Evolutionary conservation across 2,113 vertebrate species (phyloP).

Genomic region (Alethe diademata): DNA sequence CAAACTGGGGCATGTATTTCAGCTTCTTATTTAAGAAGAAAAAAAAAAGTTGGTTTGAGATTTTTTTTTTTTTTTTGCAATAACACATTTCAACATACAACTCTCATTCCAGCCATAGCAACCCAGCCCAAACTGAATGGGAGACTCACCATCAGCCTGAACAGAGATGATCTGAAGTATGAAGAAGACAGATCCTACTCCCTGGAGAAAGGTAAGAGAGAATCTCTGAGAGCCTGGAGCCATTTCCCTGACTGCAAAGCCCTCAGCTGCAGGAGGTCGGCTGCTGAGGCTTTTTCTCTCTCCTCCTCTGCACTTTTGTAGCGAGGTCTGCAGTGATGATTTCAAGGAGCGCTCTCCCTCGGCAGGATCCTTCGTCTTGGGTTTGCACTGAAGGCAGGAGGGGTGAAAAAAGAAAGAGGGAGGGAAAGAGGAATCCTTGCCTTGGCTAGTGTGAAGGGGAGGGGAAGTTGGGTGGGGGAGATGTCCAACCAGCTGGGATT

Average conservation of each 20-base stretch:
- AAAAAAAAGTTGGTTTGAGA: not conserved
- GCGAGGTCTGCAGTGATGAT: constrained; percentile 15
- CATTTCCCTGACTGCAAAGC: constrained; percentile 56
- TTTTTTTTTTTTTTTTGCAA: not conserved
- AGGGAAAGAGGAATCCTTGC: constrained; percentile 50
- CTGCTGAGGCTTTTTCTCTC: constrained; percentile 18
- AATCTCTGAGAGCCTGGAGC: constrained; percentile 28
- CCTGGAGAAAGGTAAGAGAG: constrained; percentile 47
- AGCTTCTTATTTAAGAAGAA: not conserved
- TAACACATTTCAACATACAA: not conserved
- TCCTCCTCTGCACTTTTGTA: constrained; percentile 10
- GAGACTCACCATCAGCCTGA: constrained; percentile 79
- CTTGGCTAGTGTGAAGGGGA: constrained; percentile 46
- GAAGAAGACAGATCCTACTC: constrained; percentile 71
- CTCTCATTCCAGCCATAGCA: not conserved
- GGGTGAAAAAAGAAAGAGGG: constrained; percentile 48
- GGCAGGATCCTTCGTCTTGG: constrained; percentile 37
- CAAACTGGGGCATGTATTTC: not conserved
- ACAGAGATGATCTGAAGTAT: constrained; percentile 67
- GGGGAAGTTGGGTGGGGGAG: not conserved
- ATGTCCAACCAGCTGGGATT: constrained; percentile 55
- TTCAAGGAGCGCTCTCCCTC: constrained; percentile 38
- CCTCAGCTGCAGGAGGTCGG: not conserved
- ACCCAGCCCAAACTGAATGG: constrained; percentile 23
- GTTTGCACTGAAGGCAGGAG: constrained; percentile 26